Evolutionary conservation across 2,888 invertebrate genomes (phyloP), one percentile per base, ranked within the genome.

Genomic region (Thera britannica): DNA sequence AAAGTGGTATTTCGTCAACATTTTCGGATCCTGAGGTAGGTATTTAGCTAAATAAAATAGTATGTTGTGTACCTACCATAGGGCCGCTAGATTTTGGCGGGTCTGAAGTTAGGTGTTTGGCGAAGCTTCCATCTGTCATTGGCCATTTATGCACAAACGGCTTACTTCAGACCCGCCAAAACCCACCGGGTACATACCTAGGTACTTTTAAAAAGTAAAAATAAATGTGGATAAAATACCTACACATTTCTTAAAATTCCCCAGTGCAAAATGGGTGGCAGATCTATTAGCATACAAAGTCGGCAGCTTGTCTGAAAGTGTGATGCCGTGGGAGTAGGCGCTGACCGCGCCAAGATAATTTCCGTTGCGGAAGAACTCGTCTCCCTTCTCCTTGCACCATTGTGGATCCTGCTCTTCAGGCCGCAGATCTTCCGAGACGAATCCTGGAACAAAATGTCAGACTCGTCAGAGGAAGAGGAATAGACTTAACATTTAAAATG

Each of bases 341-440:
- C 97, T 97, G 60, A 98, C 93, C 0, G 98, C 98, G 2, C 96
- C 97, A 66, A 96, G 90, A 83, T 95, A 97, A 88, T 98, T 97
- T 41, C 96, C 96, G 68, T 91, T 94, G 72, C 95, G 95, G 85
- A 97, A 96, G 86, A 98, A 97, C 71, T 96, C 95, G 82, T 97
- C 96, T 58, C 97, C 98, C 88, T 97, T 98, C 71, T 96, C 95
- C 80, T 97, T 95, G 65, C 98, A 94, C 96, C 97, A 98, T 71
- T 96, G 95, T 0, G 97, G 97, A 87, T 97, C 97, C 75, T 95
- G 96, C 86, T 98, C 98, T 81, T 98, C 97, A 0, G 96, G 95
- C 49, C 96, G 91, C 2, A 97, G 90, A 81, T 97, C 96, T 81
- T 96, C 96, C 7, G 96, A 95, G 1, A 95, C 90, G 80, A 97